Base-by-base conservation (phyloP, 2,113 vertebrate species). In the Erpornis zantholeuca region DNA sequence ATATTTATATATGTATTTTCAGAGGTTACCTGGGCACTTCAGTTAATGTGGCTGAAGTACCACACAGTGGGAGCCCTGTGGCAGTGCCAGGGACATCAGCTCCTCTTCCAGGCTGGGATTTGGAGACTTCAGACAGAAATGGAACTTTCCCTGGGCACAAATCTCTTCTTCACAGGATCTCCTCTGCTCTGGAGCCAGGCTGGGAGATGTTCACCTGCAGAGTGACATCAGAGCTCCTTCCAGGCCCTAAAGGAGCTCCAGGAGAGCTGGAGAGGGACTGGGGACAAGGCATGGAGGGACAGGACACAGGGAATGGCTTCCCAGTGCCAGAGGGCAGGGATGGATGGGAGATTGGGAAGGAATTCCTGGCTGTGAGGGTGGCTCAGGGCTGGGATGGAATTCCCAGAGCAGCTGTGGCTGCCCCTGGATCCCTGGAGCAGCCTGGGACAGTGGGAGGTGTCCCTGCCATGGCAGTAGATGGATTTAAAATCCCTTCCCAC, bases 221-320 rank as follows among this genome's bases (percentile, higher is more conserved):
- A 49, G 33, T 40, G 31, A 52, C 1, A 54, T 44, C 2, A 12
- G 21, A 36, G 21, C 17, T 10, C 16, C 21, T 44, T 2, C 0
- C 33, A 53, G 47, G 21, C 25, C 12, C 7, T 11, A 2, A 71
- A 44, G 16, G 56, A 19, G 66, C 25, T 61, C 80, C 56, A 61
- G 45, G 66, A 71, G 66, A 44, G 47, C 56, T 71, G 56, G 47
- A 44, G 33, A 44, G 36, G 36, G 38, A 11, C 27, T 53, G 13
- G 36, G 66, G 56, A 44, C 20, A 44, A 52, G 56, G 36, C 5
- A 6, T 50, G 66, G 66, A 61, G 47, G 25, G 66, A 36, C 56
- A 61, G 66, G 56, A 61, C 25, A 44, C 25, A 44, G 80, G 66
- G 80, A 82, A 61, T 52, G 31, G 45, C 45, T 82, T 52, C 65